Evolutionary conservation across 2,797 vertebrate species (phyloP).

Genomic region (Anas capensis): DNA sequence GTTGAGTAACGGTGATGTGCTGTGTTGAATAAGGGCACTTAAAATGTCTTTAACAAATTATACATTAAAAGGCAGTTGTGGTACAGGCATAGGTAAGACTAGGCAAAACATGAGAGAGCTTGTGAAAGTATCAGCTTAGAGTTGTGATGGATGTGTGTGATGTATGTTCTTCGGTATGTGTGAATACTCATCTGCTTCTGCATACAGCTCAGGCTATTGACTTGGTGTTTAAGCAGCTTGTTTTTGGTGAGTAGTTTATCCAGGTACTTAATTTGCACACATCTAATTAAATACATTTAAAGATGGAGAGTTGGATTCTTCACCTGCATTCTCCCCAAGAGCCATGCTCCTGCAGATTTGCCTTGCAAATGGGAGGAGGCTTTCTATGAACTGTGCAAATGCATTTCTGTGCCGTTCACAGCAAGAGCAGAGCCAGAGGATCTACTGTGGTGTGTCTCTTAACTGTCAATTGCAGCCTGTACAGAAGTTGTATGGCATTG

Average conservation of each 20-base stretch:
- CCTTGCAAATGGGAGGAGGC: constrained; percentile 21
- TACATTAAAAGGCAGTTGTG: neutral
- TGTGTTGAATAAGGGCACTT: neutral
- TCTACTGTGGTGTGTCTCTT: neutral
- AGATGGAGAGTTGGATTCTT: constrained; percentile 17
- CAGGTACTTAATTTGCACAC: neutral
- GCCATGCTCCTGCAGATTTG: neutral
- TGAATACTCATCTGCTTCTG: neutral
- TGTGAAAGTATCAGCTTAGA: neutral
- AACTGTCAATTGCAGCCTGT: neutral
- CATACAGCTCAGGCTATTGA: neutral
- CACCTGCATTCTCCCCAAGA: constrained; percentile 2
- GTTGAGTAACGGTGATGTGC: neutral
- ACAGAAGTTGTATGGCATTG: neutral
- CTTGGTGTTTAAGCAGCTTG: neutral
- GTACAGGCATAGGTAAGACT: neutral
- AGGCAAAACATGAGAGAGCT: neutral
- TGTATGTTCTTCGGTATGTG: neutral
- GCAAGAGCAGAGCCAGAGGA: neutral
- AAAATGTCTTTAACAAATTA: neutral
- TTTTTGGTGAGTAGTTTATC: neutral
- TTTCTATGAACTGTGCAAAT: neutral
- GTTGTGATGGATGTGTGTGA: neutral
- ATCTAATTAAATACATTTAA: neutral
- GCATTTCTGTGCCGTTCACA: neutral